A percentile compares a stretch with the other conserved stretches of the same genome.
phyloP scores from a whole-genome alignment of 2,888 invertebrate genomes.

The Tipula lateralis region DNA sequence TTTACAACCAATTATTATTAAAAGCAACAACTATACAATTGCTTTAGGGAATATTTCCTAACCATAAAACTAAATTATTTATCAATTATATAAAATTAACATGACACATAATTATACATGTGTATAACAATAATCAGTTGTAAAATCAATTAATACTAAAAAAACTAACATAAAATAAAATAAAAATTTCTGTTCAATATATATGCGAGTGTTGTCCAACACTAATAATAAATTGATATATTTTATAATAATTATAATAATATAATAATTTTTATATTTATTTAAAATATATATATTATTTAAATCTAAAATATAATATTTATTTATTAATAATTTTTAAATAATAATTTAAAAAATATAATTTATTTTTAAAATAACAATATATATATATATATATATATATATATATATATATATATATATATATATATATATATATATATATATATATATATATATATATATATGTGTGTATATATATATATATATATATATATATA shows the following conservation, averaged over 20 bases:
- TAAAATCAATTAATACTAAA: background rate
- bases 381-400: too few relatives aligned
- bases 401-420: too few relatives aligned
- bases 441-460: too few relatives aligned
- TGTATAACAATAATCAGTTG: slow-evolving; percentile 27
- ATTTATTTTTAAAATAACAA: background rate
- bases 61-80: background rate
- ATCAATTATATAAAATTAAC: slow-evolving; percentile 11
- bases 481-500: too few relatives aligned
- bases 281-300: slow-evolving; percentile 25
- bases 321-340: slow-evolving; percentile 25
- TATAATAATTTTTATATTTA: slow-evolving; percentile 20
- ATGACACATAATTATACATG: background rate
- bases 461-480: too few relatives aligned
- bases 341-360: background rate
- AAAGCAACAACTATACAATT: background rate
- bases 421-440: too few relatives aligned
- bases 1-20: slow-evolving; percentile 11
- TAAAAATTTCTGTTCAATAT: slow-evolving; percentile 20
- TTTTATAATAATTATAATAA: slow-evolving; percentile 25
- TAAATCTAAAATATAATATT: background rate
- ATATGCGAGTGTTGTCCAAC: slow-evolving; percentile 37
- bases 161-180: slow-evolving; percentile 28
- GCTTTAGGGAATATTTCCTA: background rate
- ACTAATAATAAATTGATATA: slow-evolving; percentile 35